These are phyloP conservation scores for Seriola quinqueradiata DNA, from an alignment of 2,113 vertebrate species.

Conservation along the genomic window DNA sequence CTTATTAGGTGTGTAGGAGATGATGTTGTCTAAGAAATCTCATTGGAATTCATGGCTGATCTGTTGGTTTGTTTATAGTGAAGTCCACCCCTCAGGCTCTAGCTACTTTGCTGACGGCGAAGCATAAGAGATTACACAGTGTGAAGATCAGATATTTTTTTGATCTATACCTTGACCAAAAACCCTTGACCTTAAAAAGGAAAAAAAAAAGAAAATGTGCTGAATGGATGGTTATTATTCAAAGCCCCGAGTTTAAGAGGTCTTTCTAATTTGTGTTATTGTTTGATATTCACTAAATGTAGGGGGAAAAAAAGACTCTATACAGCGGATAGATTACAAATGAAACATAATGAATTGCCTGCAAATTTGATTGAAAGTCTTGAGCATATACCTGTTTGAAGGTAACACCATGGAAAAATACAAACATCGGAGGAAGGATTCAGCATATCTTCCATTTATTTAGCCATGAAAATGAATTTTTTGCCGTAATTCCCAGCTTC, in stretches of 20 bases:
- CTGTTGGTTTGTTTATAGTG: slow-evolving; percentile 58
- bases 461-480: too few relatives aligned
- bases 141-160: slow-evolving; percentile 47
- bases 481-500: too few relatives aligned
- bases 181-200: slow-evolving; percentile 43
- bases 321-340: not conserved
- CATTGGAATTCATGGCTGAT: slow-evolving; percentile 57
- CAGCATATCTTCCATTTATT: not conserved
- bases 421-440: not conserved
- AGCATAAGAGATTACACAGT: slow-evolving; percentile 51
- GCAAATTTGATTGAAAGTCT: not conserved
- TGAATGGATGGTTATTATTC: slow-evolving; percentile 50
- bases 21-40: slow-evolving; percentile 22
- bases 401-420: not conserved
- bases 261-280: slow-evolving; percentile 45
- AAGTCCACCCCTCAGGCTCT: slow-evolving; percentile 49
- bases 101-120: slow-evolving; percentile 64
- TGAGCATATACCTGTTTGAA: not conserved
- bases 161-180: slow-evolving; percentile 57
- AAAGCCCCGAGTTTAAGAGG: slow-evolving; percentile 28
- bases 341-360: not conserved
- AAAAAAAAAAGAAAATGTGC: slow-evolving; percentile 9
- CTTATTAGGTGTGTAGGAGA: slow-evolving; percentile 23
- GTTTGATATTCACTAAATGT: slow-evolving; percentile 48
- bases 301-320: too few relatives aligned